Evolutionary conservation across 2,888 invertebrate genomes (phyloP).

Genomic region (Formica aserva): DNA sequence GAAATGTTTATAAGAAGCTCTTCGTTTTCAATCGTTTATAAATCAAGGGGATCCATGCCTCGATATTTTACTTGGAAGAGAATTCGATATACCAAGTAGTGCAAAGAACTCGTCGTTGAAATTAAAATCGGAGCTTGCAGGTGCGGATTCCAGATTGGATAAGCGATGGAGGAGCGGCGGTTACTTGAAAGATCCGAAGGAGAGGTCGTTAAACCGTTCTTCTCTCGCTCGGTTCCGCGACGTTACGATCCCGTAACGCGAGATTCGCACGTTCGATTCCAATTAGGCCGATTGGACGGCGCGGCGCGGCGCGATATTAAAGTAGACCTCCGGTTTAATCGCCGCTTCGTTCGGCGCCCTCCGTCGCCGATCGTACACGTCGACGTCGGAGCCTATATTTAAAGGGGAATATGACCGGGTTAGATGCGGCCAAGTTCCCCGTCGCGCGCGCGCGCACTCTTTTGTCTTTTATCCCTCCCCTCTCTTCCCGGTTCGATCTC

Average conservation of each 20-base stretch:
- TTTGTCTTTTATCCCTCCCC: slow-evolving; percentile 43
- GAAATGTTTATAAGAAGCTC: not conserved
- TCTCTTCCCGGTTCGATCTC: slow-evolving; percentile 21
- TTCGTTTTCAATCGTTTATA: not conserved
- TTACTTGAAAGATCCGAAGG: slow-evolving; percentile 50
- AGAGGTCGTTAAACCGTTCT: slow-evolving; percentile 47
- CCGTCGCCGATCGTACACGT: slow-evolving; percentile 17
- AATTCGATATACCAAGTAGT: not conserved
- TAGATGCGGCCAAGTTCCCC: slow-evolving; percentile 43
- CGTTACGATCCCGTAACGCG: slow-evolving; percentile 37
- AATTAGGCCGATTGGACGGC: slow-evolving; percentile 71
- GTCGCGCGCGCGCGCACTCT: slow-evolving; percentile 31
- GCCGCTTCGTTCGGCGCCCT: slow-evolving; percentile 21
- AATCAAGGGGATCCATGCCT: not conserved
- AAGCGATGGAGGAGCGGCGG: not conserved
- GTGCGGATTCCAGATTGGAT: not conserved
- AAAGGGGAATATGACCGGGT: slow-evolving; percentile 57
- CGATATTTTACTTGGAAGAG: not conserved
- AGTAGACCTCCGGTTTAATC: slow-evolving; percentile 62
- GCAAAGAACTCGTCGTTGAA: not conserved
- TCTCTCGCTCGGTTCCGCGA: not conserved
- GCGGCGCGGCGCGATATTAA: slow-evolving; percentile 61
- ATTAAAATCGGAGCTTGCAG: not conserved
- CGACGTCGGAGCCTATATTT: slow-evolving; percentile 37
- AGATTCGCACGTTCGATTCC: slow-evolving; percentile 71